Percentiles rank a stretch among this genome's conserved stretches.
Conservation (phyloP, 2,113 vertebrate species). For the Gymnobelideus leadbeateri region DNA sequence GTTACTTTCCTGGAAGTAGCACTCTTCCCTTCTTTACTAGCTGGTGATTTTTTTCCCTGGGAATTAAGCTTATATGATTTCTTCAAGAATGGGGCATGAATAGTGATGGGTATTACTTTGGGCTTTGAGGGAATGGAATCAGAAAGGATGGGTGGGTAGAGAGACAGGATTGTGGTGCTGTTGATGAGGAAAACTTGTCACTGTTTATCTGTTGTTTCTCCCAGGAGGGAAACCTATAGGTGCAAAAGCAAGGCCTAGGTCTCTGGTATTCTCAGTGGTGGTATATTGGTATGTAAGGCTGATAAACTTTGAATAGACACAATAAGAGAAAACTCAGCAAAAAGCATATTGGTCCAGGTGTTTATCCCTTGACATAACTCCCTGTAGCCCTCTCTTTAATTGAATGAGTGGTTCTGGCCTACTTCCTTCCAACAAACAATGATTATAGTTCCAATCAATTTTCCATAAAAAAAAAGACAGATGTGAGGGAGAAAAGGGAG, state of each 20-base stretch:
- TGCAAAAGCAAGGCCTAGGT: conserved; percentile 1
- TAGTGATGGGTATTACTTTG: conserved; percentile 13
- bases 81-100: neutral
- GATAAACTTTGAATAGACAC: conserved; percentile 34
- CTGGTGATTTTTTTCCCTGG: conserved; percentile 27
- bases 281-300: neutral
- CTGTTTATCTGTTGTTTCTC: neutral
- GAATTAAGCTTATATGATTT: neutral
- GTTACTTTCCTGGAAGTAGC: neutral
- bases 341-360: conserved; percentile 35
- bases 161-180: neutral
- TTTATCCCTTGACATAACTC: conserved; percentile 35
- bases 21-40: neutral
- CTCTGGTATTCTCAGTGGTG: conserved; percentile 1
- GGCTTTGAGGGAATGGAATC: conserved; percentile 17
- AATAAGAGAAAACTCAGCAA: neutral
- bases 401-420: conserved; percentile 57
- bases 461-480: conserved; percentile 69
- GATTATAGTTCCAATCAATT: conserved; percentile 74
- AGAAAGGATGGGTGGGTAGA: neutral
- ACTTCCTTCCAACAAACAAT: conserved; percentile 70
- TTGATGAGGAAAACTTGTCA: neutral
- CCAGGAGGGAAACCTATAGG: neutral
- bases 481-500: conserved; percentile 14
- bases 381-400: conserved; percentile 35